Percentiles rank a stretch among this genome's conserved stretches.
Conservation (phyloP, 2,113 vertebrate species). For the Girardinichthys multiradiatus region DNA sequence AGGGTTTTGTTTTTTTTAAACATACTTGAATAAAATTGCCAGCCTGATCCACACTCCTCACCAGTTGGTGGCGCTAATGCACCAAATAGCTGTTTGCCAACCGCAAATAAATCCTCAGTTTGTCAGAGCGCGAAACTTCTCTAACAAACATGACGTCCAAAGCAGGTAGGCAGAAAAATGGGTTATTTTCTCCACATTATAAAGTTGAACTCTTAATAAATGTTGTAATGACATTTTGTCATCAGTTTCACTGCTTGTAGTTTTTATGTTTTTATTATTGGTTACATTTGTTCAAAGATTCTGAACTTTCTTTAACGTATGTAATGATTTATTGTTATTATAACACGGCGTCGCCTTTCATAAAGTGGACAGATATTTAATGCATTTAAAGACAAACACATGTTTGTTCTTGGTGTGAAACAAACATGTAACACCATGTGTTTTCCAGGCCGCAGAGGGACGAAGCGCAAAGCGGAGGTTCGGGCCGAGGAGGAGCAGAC, state of each 20-base stretch:
- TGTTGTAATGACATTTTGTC: too few species aligned
- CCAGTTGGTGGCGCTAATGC: background rate
- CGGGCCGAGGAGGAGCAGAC: slow-evolving; percentile 23
- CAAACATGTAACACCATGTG: background rate
- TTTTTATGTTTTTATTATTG: too few species aligned
- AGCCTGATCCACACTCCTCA: background rate
- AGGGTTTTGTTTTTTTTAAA: too few species aligned
- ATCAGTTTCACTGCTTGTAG: too few species aligned
- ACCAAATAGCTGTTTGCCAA: background rate
- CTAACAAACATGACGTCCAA: slow-evolving; percentile 49
- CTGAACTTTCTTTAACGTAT: too few species aligned
- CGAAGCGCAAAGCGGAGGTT: slow-evolving; percentile 72
- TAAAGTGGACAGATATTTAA: background rate
- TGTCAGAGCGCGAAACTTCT: slow-evolving; percentile 23
- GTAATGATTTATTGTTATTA: background rate
- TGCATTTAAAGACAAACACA: background rate
- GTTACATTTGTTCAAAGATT: too few species aligned
- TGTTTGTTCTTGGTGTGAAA: background rate
- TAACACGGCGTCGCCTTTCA: background rate
- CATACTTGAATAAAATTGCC: too few species aligned
- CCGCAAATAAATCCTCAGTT: slow-evolving; percentile 17
- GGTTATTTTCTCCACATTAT: fast-evolving
- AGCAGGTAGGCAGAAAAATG: slow-evolving; percentile 14
- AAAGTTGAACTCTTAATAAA: background rate
- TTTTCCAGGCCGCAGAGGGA: slow-evolving; percentile 65